phyloP scores from a whole-genome alignment of 2,113 vertebrate genomes.

The Menidia beryllina region DNA sequence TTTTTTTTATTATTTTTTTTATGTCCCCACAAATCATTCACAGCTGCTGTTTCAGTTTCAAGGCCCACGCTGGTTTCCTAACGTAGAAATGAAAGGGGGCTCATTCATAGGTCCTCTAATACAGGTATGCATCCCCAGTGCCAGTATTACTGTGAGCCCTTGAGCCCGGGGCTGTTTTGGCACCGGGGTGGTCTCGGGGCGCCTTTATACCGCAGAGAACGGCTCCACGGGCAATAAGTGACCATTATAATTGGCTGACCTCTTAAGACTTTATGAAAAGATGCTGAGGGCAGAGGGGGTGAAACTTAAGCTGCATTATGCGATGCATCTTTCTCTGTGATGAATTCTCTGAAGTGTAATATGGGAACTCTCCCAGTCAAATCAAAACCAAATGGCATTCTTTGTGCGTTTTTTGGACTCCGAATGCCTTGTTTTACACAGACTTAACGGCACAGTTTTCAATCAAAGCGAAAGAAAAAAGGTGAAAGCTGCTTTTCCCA shows the following conservation, averaged over 20 bases:
- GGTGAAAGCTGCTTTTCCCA: constrained; percentile 34
- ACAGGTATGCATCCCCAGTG: constrained; percentile 55
- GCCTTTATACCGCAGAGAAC: constrained; percentile 62
- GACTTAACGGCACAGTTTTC: constrained; percentile 67
- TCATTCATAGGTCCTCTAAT: constrained; percentile 46
- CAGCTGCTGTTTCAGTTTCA: constrained; percentile 53
- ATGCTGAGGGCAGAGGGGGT: constrained; percentile 50
- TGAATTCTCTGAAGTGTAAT: constrained; percentile 66
- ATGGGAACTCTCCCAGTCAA: constrained; percentile 78
- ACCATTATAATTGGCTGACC: constrained; percentile 82
- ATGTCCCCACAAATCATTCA: constrained; percentile 50
- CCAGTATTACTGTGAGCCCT: constrained; percentile 69
- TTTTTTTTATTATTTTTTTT: constrained; percentile 59
- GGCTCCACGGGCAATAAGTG: constrained; percentile 78
- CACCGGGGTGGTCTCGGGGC: constrained; percentile 76
- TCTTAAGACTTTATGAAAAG: constrained; percentile 79
- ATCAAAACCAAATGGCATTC: constrained; percentile 89
- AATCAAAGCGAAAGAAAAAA: constrained; percentile 16
- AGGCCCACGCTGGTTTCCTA: constrained; percentile 30
- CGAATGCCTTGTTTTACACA: constrained; percentile 69
- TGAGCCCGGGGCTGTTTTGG: constrained; percentile 66
- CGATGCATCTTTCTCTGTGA: constrained; percentile 62
- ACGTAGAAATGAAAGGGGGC: constrained; percentile 44
- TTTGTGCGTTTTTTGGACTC: constrained; percentile 65
- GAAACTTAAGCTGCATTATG: constrained; percentile 71